Evolutionary conservation across 2,113 vertebrate species (phyloP).

Genomic region (Pipa parva): DNA sequence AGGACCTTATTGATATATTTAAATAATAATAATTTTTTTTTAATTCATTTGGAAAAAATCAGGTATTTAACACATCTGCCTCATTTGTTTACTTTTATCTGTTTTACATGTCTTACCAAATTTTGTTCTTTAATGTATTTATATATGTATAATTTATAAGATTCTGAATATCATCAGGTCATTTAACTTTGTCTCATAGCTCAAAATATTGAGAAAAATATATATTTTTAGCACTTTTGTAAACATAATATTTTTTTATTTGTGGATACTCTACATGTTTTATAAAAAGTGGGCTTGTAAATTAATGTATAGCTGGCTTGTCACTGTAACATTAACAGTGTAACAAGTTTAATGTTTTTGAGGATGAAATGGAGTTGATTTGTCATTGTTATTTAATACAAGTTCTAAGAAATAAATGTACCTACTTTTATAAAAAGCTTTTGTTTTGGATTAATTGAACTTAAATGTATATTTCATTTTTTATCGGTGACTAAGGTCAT

Average conservation of each 20-base stretch:
- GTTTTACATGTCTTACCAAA: background rate
- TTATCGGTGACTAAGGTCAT: too few species aligned
- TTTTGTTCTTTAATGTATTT: background rate
- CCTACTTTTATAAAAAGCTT: background rate
- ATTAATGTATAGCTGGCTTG: background rate
- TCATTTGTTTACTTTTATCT: background rate
- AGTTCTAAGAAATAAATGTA: conserved; percentile 32
- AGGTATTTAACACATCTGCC: background rate
- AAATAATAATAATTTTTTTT: background rate
- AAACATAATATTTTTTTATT: conserved; percentile 16
- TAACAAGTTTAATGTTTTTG: background rate
- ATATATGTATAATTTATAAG: background rate
- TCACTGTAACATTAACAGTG: background rate
- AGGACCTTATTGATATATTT: too few species aligned
- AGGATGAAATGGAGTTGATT: background rate
- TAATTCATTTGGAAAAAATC: background rate
- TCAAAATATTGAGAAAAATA: background rate
- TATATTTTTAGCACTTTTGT: conserved; percentile 19
- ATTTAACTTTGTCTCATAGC: background rate
- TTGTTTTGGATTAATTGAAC: background rate
- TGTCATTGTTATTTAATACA: conserved; percentile 28
- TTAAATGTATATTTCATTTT: too few species aligned
- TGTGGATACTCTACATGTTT: background rate
- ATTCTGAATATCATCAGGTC: background rate
- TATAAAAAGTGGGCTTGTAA: background rate